phyloP scores from a whole-genome alignment of 2,888 invertebrate genomes.

The Tetragonula carbonaria region DNA sequence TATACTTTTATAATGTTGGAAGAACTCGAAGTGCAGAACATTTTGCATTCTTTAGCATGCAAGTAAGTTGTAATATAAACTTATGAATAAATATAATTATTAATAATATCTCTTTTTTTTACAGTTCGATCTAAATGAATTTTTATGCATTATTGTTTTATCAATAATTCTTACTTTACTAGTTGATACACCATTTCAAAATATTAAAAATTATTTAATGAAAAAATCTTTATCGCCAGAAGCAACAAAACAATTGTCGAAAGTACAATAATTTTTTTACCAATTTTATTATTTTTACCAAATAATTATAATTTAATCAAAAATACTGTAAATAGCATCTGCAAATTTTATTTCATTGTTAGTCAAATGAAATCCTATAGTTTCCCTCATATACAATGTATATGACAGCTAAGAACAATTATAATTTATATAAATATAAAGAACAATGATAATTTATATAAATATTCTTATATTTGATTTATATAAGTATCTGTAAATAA shows the following conservation, averaged over 20 bases:
- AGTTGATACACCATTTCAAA: conserved; percentile 89
- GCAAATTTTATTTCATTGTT: conserved; percentile 24
- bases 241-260: conserved; percentile 55
- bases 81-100: neutral
- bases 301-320: conserved; percentile 32
- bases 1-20: conserved; percentile 90
- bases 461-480: conserved; percentile 12
- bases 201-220: conserved; percentile 86
- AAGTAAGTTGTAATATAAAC: conserved; percentile 83
- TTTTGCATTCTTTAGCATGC: conserved; percentile 86
- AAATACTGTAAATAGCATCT: conserved; percentile 59
- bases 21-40: conserved; percentile 86
- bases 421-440: conserved; percentile 61
- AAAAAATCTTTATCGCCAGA: conserved; percentile 68
- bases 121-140: conserved; percentile 87
- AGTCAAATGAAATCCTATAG: conserved; percentile 40
- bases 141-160: conserved; percentile 85
- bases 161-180: conserved; percentile 87
- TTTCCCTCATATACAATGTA: conserved; percentile 79
- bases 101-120: conserved; percentile 57
- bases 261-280: conserved; percentile 62
- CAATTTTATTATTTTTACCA: conserved; percentile 40
- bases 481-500: conserved; percentile 49
- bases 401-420: conserved; percentile 73
- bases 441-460: conserved; percentile 41